Evolutionary conservation across 1,140 invertebrate genomes (phyloP).

Genomic region (Magallana ariakensis): DNA sequence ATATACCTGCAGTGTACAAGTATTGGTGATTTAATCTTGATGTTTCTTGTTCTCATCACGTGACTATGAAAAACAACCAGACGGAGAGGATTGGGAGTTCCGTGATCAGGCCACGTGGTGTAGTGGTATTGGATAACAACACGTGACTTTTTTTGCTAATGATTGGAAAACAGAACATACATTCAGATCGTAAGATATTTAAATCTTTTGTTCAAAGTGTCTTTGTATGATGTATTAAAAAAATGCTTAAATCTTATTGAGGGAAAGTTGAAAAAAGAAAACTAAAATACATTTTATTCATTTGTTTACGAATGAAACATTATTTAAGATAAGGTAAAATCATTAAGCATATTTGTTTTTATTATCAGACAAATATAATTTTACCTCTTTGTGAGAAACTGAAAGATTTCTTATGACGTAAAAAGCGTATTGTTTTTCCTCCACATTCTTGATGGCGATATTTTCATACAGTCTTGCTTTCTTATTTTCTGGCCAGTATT

Average conservation of each 20-base stretch:
- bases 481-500: slow-evolving; percentile 9
- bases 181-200: neutral
- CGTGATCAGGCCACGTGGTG: slow-evolving; percentile 47
- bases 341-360: neutral
- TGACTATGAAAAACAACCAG: slow-evolving; percentile 38
- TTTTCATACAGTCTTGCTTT: neutral
- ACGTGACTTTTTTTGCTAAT: neutral
- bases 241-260: neutral
- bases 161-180: neutral
- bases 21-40: neutral
- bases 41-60: neutral
- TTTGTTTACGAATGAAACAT: neutral
- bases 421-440: neutral
- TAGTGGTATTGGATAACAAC: slow-evolving; percentile 29
- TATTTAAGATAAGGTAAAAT: neutral
- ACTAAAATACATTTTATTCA: neutral
- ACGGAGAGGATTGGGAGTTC: neutral
- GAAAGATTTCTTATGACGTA: neutral
- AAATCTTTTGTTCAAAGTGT: neutral
- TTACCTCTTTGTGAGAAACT: neutral
- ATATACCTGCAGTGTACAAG: slow-evolving; percentile 48
- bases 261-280: neutral
- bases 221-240: too few relatives aligned
- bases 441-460: neutral
- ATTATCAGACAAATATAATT: neutral